Percentiles rank a stretch among this genome's conserved stretches.
Conservation (phyloP, 2,797 vertebrate species). For the Intellagama lesueurii region DNA sequence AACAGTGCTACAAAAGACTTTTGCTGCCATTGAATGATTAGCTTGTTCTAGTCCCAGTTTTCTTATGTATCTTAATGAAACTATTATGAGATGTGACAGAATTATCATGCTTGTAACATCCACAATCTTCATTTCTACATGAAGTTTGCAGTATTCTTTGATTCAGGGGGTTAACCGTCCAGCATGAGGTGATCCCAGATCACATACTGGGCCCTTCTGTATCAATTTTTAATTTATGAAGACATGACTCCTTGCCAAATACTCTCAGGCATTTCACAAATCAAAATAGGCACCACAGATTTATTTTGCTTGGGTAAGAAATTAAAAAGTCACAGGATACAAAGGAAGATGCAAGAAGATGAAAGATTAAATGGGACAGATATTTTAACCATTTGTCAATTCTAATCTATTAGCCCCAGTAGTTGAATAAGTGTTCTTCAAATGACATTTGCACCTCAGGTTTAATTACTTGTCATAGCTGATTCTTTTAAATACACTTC, state of each 20-base stretch:
- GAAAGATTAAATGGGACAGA: constrained; percentile 26
- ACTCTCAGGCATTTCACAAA: constrained; percentile 35
- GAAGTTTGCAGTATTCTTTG: neutral
- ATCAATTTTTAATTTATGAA: constrained; percentile 15
- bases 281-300: constrained; percentile 20
- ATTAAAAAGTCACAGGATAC: constrained; percentile 33
- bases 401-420: constrained; percentile 22
- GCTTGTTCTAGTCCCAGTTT: neutral
- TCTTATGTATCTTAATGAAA: neutral
- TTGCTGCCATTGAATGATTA: neutral
- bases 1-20: neutral
- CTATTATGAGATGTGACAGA: neutral
- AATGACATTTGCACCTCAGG: constrained; percentile 15
- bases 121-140: neutral
- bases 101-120: neutral
- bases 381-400: constrained; percentile 34
- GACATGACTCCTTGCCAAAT: neutral
- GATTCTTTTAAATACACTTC: constrained; percentile 13
- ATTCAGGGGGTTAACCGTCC: neutral
- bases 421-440: constrained; percentile 32
- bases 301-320: constrained; percentile 39
- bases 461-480: constrained; percentile 33
- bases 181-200: neutral
- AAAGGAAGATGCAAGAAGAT: constrained; percentile 32
- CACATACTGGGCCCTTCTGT: neutral